Evolutionary conservation across 1,140 invertebrate species (phyloP).

Genomic region (Cotesia typhae): DNA sequence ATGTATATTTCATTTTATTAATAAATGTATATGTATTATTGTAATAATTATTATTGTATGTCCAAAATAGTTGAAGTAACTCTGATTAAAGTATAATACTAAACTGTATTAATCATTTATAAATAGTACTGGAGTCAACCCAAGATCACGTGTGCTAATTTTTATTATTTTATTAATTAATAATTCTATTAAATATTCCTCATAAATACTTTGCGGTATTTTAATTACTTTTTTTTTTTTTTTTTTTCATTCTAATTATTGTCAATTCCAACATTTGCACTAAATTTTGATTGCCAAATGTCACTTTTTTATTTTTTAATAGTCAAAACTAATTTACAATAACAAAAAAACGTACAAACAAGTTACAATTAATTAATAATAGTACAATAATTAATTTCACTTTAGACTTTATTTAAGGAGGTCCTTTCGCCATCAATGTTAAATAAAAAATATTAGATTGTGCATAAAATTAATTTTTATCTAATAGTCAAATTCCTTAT

Average conservation of each 20-base stretch:
- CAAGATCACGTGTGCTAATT: constrained; percentile 47
- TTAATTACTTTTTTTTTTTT: constrained; percentile 14
- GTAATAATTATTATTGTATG: constrained; percentile 48
- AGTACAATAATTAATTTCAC: neutral
- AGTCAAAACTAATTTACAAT: too few species aligned
- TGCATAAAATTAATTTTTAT: too few species aligned
- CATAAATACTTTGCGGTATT: constrained; percentile 7
- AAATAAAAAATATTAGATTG: too few species aligned
- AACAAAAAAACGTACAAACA: neutral
- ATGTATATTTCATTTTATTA: constrained; percentile 52
- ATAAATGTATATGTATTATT: neutral
- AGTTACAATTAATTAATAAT: constrained; percentile 7
- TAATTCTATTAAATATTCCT: constrained; percentile 1
- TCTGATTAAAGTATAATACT: constrained; percentile 65
- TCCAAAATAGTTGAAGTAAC: constrained; percentile 60
- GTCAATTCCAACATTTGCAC: constrained; percentile 16
- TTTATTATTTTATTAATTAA: constrained; percentile 34
- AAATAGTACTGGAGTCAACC: constrained; percentile 52
- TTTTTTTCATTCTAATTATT: constrained; percentile 8
- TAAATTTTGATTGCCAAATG: constrained; percentile 13
- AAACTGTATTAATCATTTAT: constrained; percentile 43
- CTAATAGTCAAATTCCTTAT: too few species aligned
- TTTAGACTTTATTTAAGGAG: too few species aligned
- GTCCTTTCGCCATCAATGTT: too few species aligned
- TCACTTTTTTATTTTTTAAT: constrained; percentile 10